These are phyloP conservation scores for Stegastes partitus DNA, from an alignment of 2,113 vertebrate species.

Conservation along the genomic window DNA sequence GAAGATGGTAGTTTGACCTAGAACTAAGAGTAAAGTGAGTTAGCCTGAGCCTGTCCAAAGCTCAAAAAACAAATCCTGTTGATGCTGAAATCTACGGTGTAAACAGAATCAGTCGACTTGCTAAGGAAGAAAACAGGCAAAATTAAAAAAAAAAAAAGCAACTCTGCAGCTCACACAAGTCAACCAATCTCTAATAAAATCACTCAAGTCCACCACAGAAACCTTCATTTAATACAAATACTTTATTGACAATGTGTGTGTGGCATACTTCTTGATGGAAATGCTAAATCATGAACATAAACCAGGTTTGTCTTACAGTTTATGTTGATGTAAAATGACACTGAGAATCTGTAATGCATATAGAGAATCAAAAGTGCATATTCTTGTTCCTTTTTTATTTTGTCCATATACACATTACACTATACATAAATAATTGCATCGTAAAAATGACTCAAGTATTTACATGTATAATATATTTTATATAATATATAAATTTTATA, in stretches of 20 bases:
- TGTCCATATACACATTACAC: conserved; percentile 98
- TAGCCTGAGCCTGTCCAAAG: no score
- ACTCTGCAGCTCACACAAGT: no score
- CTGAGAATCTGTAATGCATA: conserved; percentile 87
- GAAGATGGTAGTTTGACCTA: no score
- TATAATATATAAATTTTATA: conserved; percentile 99
- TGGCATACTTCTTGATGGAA: conserved; percentile 85
- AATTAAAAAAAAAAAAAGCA: no score
- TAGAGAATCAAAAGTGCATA: conserved; percentile 97
- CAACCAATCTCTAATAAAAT: background rate
- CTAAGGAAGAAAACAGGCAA: no score
- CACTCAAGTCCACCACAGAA: conserved; percentile 26
- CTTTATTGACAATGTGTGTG: conserved; percentile 96
- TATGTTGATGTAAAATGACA: conserved; percentile 86
- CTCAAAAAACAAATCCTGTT: no score
- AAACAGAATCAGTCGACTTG: no score
- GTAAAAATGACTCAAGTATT: conserved; percentile 99
- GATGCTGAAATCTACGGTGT: no score
- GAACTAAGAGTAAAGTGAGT: no score
- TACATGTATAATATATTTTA: conserved; percentile 99
- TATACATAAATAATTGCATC: conserved; percentile 99
- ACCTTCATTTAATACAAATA: conserved; percentile 88
- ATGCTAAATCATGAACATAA: conserved; percentile 88
- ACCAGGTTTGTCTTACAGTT: conserved; percentile 86
- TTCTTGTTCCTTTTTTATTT: conserved; percentile 85